Evolutionary conservation across 2,888 invertebrate species (phyloP).

Genomic region (Meganola albula): DNA sequence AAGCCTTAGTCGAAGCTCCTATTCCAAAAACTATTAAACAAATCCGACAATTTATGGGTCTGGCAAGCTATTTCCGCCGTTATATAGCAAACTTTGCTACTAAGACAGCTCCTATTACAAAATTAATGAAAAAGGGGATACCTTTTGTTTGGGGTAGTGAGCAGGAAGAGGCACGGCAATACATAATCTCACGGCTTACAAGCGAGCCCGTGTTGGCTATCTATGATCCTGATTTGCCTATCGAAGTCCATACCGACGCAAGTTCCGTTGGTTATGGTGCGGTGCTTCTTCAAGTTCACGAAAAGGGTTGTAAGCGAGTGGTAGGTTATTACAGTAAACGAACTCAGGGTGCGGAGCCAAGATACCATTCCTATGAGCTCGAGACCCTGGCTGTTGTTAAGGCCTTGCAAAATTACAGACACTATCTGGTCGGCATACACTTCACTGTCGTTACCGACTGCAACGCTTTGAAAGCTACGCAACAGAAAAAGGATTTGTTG

Average conservation of each 20-base stretch:
- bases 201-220: neutral
- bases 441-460: too few relatives aligned
- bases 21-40: neutral
- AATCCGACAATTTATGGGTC: constrained; percentile 3
- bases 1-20: constrained; percentile 1
- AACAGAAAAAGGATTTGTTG: too few relatives aligned
- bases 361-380: too few relatives aligned
- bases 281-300: neutral
- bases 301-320: too few relatives aligned
- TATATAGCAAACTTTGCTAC: constrained; percentile 3
- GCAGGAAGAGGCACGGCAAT: neutral
- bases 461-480: too few relatives aligned
- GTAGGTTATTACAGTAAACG: too few relatives aligned
- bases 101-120: neutral
- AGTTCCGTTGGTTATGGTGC: neutral
- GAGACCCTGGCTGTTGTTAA: too few relatives aligned
- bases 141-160: neutral
- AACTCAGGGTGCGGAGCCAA: too few relatives aligned
- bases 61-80: constrained; percentile 1
- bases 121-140: neutral
- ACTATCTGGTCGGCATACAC: too few relatives aligned
- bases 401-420: too few relatives aligned
- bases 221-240: neutral
- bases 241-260: neutral
- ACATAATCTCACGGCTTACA: neutral